Conservation (phyloP, 92 coral and sea anemone genomes). For the Paragorgia papillata region DNA sequence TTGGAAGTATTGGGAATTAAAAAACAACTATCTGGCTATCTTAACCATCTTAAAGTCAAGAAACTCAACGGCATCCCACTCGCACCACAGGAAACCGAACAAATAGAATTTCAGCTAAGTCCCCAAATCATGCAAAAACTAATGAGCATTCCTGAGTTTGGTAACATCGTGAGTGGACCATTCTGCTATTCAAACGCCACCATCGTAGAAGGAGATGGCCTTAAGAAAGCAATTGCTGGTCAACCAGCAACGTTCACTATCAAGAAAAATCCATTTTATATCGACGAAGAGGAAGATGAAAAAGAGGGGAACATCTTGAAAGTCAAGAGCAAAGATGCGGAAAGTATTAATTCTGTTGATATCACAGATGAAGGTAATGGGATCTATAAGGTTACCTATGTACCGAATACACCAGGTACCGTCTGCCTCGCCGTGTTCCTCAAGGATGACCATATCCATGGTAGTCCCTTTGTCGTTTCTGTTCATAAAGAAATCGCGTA, state of each 20-base stretch:
- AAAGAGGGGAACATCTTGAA: constrained; percentile 16
- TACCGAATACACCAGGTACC: constrained; percentile 23
- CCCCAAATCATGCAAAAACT: constrained; percentile 8
- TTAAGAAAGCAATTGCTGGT: constrained; percentile 26
- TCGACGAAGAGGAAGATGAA: constrained; percentile 8
- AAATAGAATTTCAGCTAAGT: constrained; percentile 22
- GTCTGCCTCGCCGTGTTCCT: constrained; percentile 32
- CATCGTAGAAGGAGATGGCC: constrained; percentile 33
- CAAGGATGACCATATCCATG: constrained; percentile 29
- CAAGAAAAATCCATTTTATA: constrained; percentile 26
- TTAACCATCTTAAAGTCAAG: constrained; percentile 9
- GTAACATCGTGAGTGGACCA: constrained; percentile 19
- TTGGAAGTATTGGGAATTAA: constrained; percentile 30
- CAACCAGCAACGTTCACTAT: constrained; percentile 22
- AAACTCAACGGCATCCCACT: constrained; percentile 10
- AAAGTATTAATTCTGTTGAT: constrained; percentile 19
- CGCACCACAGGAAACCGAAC: constrained; percentile 20
- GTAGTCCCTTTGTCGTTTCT: constrained; percentile 32
- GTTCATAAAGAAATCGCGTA: constrained; percentile 25
- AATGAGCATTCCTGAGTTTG: constrained; percentile 22
- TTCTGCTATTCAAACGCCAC: constrained; percentile 23
- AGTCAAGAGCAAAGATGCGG: constrained; percentile 29
- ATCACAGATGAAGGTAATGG: constrained; percentile 26
- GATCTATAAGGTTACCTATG: constrained; percentile 19
- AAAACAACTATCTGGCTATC: constrained; percentile 19